Evolutionary conservation across 2,888 invertebrate genomes (phyloP), one percentile per base, ranked within the genome.

Genomic region (Tipula unca): DNA sequence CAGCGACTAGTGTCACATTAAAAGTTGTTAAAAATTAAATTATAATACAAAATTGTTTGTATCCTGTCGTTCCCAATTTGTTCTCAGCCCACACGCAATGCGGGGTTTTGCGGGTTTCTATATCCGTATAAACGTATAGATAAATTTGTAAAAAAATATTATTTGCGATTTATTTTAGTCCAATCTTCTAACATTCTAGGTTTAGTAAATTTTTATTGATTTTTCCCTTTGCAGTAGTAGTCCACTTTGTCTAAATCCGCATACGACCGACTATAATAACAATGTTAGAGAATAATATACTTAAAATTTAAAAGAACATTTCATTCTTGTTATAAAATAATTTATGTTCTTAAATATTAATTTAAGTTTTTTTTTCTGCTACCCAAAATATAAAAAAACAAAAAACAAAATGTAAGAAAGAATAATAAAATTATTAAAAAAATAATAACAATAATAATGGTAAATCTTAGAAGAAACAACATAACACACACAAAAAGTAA

Each of bases 381-480:
- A 69, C 69, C 69, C 69, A 69, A 69, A 69, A 48, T n/a, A 48
- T 48, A 17, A 69, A 69, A 48, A 48, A 5, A 36, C 4, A 36
- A n/a, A 48, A 48, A 32, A 32, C 3, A 32, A 69, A 69, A 69
- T 25, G n/a, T 25, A 69, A 20, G 69, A 69, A 69, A 69, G 69
- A 69, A 25, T 69, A 69, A 69, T 69, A 69, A 69, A 69, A 69
- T 69, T 69, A 69, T 69, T 69, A 69, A 25, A 69, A 69, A 69
- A 69, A 69, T 69, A 69, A 48, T 48, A 48, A 48, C 17, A 48
- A 48, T 48, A 48, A 69, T 69, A 69, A 69, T 69, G 69, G 69
- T 69, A 69, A 69, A 69, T 69, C 69, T 69, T 69, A 69, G 25
- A 69, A 69, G 69, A 69, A 69, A 69, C 69, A 69, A 69, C 69